Base-by-base conservation (phyloP, 2,113 vertebrate genomes). In the Myodes glareolus region DNA sequence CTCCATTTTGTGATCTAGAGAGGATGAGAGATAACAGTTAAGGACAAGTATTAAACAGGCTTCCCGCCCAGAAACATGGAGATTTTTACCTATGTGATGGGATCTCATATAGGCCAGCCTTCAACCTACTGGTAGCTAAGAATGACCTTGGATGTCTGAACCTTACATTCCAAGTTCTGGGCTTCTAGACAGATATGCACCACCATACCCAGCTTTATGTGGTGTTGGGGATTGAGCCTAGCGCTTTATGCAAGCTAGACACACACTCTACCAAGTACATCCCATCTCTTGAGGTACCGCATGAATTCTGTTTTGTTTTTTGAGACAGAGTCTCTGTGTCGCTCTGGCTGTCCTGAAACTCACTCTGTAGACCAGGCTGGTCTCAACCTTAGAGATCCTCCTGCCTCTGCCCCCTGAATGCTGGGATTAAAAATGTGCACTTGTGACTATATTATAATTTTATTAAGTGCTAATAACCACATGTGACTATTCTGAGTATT, bases 401-500 rank as follows among this genome's bases (percentile, higher is more conserved):
- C 14, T 36, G 76, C 78, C 33, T 55, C 45, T 78, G 9, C 50
- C 50, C 58, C 50, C 78, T 1, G 0, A n/a, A 5, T 58, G 33
- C 78, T 81, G 78, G 33, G 50, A 25, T 81, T 81, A 81, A 81
- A 81, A 36, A 36, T 13, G 2, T 39, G 55, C 0, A 3, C 55
- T 82, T 1, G 4, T 61, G 55, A 82, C 25, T 9, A 29, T 61
- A 16, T 68, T 31, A 39, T 68, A 63, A 88, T 75, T 91, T 85
- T 92, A 90, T 87, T 94, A 92, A 47, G 13, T 92, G 86, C 75
- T 77, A 76, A 85, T 88, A 39, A 55, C 9, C 65, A 65, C 7
- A 58, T 58, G 72, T 77, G 47, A 1, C 23, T 73, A 39, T 58
- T 73, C 52, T 88, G 21, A 47, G 68, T 58, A 61, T 23, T 73